Evolutionary conservation across 2,113 vertebrate genomes (phyloP).

Genomic region (Mola mola): DNA sequence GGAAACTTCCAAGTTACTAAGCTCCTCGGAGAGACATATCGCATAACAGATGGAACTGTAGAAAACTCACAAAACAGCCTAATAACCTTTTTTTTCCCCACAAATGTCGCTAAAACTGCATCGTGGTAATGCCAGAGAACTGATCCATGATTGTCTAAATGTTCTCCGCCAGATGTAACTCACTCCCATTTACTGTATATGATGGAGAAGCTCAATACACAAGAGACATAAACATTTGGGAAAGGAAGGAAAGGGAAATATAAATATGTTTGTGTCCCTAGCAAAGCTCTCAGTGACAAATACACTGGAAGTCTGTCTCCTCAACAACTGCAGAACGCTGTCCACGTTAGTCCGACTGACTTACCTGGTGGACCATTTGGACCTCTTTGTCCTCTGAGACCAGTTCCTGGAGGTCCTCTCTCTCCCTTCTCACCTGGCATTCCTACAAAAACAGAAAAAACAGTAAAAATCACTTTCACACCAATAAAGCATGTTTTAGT

Average conservation of each 20-base stretch:
- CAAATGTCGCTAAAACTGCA: not conserved
- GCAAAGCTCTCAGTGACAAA: too few relatives aligned
- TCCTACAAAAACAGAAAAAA: slow-evolving; percentile 76
- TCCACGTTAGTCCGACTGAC: slow-evolving; percentile 1
- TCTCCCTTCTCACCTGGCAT: slow-evolving; percentile 95
- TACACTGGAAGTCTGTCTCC: too few relatives aligned
- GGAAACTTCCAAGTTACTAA: slow-evolving; percentile 57
- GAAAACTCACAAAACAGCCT: slow-evolving; percentile 13
- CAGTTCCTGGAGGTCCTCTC: slow-evolving; percentile 84
- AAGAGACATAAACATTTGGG: slow-evolving; percentile 43
- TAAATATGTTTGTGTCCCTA: slow-evolving; percentile 33
- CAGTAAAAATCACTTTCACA: not conserved
- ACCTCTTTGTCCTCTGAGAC: slow-evolving; percentile 90
- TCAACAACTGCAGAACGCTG: too few relatives aligned
- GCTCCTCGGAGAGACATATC: slow-evolving; percentile 45
- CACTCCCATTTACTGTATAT: slow-evolving; percentile 5
- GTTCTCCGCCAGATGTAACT: slow-evolving; percentile 3
- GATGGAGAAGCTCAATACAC: slow-evolving; percentile 17
- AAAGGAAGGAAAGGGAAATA: slow-evolving; percentile 36
- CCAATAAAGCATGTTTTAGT: too few relatives aligned
- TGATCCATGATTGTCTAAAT: slow-evolving; percentile 2
- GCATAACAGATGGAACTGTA: slow-evolving; percentile 63
- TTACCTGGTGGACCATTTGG: slow-evolving; percentile 90
- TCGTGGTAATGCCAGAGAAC: too few relatives aligned
- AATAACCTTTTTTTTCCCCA: not conserved